These are phyloP conservation scores for Picathartes gymnocephalus DNA, from an alignment of 2,113 vertebrate genomes.

Conservation along the genomic window DNA sequence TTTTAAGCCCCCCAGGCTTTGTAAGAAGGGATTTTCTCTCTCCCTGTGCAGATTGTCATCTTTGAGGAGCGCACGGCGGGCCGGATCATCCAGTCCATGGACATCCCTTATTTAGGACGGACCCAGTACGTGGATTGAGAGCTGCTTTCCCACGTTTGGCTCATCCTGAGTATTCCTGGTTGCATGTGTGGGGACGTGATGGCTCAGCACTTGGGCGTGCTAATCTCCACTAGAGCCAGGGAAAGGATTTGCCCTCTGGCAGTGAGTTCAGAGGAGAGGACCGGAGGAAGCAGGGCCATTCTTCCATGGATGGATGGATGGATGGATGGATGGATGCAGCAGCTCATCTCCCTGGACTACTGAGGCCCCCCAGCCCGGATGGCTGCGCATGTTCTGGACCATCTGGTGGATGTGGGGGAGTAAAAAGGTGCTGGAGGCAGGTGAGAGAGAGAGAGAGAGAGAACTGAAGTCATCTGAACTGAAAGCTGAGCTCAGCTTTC, in stretches of 20 bases:
- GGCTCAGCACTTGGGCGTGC: not conserved
- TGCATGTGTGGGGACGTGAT: slow-evolving; percentile 9
- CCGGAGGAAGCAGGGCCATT: not conserved
- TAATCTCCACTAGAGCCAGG: not conserved
- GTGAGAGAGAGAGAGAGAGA: not conserved
- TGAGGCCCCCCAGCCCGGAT: not conserved
- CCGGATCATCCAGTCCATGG: slow-evolving; percentile 79
- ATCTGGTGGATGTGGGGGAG: not conserved
- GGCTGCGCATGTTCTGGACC: not conserved
- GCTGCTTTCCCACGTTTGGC: not conserved
- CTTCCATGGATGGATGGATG: not conserved
- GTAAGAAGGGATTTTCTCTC: not conserved
- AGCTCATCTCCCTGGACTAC: not conserved
- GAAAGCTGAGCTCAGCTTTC: not conserved
- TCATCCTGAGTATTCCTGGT: not conserved
- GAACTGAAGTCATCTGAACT: not conserved
- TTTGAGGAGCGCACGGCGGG: slow-evolving; percentile 88
- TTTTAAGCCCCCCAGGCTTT: not conserved
- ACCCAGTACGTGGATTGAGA: slow-evolving; percentile 73
- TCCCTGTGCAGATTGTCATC: slow-evolving; percentile 77
- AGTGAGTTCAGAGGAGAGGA: not conserved
- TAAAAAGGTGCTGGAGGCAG: not conserved
- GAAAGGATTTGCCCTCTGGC: slow-evolving; percentile 11
- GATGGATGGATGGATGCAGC: not conserved
- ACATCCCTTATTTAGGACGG: slow-evolving; percentile 82